These are phyloP conservation scores for Phasianus colchicus DNA, from an alignment of 2,113 vertebrate genomes.

Conservation along the genomic window DNA sequence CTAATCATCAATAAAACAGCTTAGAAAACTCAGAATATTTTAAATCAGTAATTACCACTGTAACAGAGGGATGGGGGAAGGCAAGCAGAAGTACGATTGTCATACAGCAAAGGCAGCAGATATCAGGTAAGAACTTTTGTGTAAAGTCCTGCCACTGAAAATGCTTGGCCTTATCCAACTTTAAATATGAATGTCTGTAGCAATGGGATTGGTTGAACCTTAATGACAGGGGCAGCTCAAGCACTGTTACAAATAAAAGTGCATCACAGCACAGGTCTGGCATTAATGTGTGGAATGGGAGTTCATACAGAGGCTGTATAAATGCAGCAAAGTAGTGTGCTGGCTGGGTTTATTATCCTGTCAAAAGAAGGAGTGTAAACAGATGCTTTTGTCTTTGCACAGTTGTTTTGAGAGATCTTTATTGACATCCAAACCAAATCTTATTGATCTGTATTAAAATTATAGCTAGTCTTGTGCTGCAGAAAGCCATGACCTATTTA, in stretches of 20 bases:
- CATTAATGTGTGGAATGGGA: background rate
- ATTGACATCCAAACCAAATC: background rate
- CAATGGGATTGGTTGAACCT: background rate
- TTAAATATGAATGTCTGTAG: background rate
- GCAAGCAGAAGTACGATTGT: background rate
- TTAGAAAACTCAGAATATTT: background rate
- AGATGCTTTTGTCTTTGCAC: background rate
- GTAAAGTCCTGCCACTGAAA: background rate
- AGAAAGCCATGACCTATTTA: conserved; percentile 5
- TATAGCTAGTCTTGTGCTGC: background rate
- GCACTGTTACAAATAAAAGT: background rate
- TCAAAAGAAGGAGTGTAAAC: background rate
- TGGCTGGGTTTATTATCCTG: conserved; percentile 3
- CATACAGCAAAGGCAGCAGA: background rate
- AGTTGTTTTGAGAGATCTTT: background rate
- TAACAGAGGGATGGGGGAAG: fast-evolving
- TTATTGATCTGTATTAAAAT: conserved; percentile 22
- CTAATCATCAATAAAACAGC: background rate
- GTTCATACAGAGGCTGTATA: background rate
- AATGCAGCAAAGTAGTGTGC: background rate
- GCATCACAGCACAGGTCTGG: background rate
- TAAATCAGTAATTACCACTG: background rate
- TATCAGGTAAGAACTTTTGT: background rate
- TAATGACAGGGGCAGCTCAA: background rate
- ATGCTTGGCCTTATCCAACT: background rate